phyloP scores from a whole-genome alignment of 2,888 invertebrate species.

The Sinodicranocentrus sp. region DNA sequence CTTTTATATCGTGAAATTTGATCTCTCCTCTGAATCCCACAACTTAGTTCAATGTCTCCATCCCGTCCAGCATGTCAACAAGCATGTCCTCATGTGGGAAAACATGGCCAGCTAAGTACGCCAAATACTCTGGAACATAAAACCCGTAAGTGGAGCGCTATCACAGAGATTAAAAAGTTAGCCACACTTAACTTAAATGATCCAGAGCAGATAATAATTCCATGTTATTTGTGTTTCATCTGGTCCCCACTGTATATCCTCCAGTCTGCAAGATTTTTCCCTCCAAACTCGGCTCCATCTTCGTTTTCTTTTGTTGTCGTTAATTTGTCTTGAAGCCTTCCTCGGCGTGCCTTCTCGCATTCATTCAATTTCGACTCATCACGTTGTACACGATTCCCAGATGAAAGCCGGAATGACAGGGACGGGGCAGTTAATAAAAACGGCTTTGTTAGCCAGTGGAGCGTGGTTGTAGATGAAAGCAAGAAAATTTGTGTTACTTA shows the following conservation, averaged over 20 bases:
- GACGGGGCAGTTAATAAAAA: slow-evolving; percentile 31
- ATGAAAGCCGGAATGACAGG: slow-evolving; percentile 20
- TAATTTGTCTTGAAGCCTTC: too few species aligned
- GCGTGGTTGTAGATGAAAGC: not conserved
- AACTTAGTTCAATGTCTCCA: not conserved
- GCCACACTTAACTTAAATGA: slow-evolving; percentile 45
- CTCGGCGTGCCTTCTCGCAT: not conserved
- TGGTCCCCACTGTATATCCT: not conserved
- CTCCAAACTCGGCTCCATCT: too few species aligned
- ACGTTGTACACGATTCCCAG: slow-evolving; percentile 9
- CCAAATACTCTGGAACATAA: too few species aligned
- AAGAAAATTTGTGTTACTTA: slow-evolving; percentile 19
- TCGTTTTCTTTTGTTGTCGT: too few species aligned
- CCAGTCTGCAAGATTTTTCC: not conserved
- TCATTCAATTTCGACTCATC: slow-evolving; percentile 19
- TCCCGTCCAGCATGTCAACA: not conserved
- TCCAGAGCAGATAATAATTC: slow-evolving; percentile 40
- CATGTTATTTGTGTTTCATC: slow-evolving; percentile 24
- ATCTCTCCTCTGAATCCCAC: not conserved
- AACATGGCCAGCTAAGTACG: not conserved
- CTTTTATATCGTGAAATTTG: not conserved
- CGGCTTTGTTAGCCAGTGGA: slow-evolving; percentile 4
- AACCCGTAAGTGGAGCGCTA: not conserved
- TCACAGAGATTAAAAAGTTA: slow-evolving; percentile 58
- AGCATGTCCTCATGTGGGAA: not conserved